A percentile compares a stretch with the other conserved stretches of the same genome.
These are phyloP conservation scores for Trogon melanurus DNA, from an alignment of 2,113 vertebrate species.

Conservation along the genomic window DNA sequence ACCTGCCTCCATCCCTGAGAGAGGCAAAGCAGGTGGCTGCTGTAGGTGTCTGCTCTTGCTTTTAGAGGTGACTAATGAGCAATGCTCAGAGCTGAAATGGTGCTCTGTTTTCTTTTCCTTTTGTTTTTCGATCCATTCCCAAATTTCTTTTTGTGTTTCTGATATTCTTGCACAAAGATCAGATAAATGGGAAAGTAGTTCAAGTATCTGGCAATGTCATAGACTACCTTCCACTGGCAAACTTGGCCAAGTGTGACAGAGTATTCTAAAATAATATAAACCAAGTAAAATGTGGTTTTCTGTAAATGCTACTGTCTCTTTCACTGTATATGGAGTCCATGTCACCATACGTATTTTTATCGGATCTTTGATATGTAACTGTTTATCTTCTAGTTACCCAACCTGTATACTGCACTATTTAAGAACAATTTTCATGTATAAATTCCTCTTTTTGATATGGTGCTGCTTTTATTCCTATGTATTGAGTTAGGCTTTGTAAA, in stretches of 20 bases:
- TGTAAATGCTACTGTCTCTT: not conserved
- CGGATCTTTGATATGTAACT: not conserved
- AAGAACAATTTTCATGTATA: not conserved
- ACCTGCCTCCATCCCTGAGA: not conserved
- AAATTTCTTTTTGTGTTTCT: not conserved
- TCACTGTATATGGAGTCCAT: not conserved
- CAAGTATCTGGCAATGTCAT: not conserved
- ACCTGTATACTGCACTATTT: not conserved
- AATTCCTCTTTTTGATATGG: conserved; percentile 46
- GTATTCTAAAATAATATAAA: not conserved
- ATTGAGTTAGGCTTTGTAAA: conserved; percentile 60
- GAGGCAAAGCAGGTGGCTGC: not conserved
- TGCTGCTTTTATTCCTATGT: conserved; percentile 27
- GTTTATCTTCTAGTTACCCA: not conserved
- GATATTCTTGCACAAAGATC: not conserved
- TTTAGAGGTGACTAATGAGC: not conserved
- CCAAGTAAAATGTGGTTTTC: not conserved
- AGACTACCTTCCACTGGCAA: not conserved
- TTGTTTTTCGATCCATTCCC: not conserved
- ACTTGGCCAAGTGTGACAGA: not conserved
- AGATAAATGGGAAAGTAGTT: not conserved
- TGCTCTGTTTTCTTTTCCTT: not conserved
- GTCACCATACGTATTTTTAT: not conserved
- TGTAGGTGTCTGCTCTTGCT: not conserved
- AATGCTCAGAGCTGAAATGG: not conserved